These are phyloP conservation scores for Drosophila repleta DNA, from an alignment of 1,140 invertebrate genomes.

Conservation along the genomic window DNA sequence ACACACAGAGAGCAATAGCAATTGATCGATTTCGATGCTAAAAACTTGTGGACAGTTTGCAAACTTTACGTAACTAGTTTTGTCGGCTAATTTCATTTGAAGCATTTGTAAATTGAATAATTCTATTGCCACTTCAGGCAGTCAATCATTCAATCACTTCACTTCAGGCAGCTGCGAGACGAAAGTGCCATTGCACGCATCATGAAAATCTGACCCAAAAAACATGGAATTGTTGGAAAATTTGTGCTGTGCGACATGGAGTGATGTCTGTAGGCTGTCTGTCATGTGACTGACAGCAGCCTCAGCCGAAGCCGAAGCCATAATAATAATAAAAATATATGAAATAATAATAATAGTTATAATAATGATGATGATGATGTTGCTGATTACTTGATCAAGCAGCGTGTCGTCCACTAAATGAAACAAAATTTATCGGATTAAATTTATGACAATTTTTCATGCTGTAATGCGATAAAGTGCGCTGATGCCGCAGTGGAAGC, in stretches of 20 bases:
- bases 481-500: constrained; percentile 3
- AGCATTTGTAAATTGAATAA: constrained; percentile 39
- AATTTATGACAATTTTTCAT: constrained; percentile 76
- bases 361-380: constrained; percentile 26
- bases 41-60: constrained; percentile 44
- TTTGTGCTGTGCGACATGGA: constrained; percentile 39
- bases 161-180: constrained; percentile 29
- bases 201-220: constrained; percentile 68
- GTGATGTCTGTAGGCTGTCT: constrained; percentile 37
- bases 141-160: constrained; percentile 37
- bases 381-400: constrained; percentile 44
- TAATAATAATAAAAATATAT: constrained; percentile 36
- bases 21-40: constrained; percentile 53
- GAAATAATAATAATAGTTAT: constrained; percentile 14
- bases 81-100: constrained; percentile 37
- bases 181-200: constrained; percentile 64
- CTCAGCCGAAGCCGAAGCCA: constrained; percentile 16
- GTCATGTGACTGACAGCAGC: constrained; percentile 54
- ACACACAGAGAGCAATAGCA: too few species aligned
- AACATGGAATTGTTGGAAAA: constrained; percentile 49
- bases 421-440: constrained; percentile 77
- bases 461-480: constrained; percentile 40
- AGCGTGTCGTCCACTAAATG: constrained; percentile 41
- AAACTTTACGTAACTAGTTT: constrained; percentile 43
- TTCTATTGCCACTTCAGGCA: constrained; percentile 32